Evolutionary conservation across 1,140 invertebrate genomes (phyloP).

Genomic region (Periplaneta americana): DNA sequence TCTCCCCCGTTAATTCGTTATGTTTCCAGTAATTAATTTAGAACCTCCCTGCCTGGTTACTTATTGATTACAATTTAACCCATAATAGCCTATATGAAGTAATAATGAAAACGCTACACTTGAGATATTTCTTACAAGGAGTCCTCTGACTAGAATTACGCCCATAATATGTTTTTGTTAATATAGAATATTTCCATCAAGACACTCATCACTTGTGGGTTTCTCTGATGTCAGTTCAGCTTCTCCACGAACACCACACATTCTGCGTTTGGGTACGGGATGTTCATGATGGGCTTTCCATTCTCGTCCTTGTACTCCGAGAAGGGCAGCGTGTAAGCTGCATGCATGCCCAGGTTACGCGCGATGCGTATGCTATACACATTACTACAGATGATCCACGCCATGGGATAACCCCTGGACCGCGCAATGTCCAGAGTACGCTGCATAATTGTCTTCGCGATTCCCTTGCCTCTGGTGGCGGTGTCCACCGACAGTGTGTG

Average conservation of each 20-base stretch:
- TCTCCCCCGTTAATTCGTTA: no score
- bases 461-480: neutral
- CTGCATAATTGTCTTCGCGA: neutral
- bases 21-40: no score
- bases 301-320: neutral
- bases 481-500: neutral
- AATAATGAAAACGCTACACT: no score
- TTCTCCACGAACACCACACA: neutral
- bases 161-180: no score
- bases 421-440: neutral
- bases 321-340: neutral
- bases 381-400: neutral
- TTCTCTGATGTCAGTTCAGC: neutral
- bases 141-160: no score
- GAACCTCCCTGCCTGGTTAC: no score
- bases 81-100: no score
- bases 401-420: neutral
- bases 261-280: neutral
- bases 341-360: neutral
- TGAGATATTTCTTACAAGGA: no score
- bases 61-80: no score
- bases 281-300: neutral
- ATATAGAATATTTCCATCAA: no score
- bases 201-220: no score
- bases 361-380: neutral